Conservation (phyloP, 30 jellyfish, hydroid and myxozoan genomes). For the Hydra vulgaris region DNA sequence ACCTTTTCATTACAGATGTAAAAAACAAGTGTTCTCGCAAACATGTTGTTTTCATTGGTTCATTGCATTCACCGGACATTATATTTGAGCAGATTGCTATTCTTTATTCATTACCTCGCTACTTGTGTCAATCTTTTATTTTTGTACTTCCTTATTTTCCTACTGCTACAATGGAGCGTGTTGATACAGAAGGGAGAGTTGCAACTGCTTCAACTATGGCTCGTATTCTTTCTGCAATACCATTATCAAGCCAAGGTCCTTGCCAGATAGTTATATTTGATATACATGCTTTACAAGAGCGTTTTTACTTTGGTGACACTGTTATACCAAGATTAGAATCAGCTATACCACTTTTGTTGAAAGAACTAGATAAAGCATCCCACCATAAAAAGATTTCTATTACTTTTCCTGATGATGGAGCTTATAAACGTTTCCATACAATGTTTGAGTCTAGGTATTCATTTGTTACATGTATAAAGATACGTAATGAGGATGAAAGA, state of each 20-base stretch:
- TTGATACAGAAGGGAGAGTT: slow-evolving; percentile 74
- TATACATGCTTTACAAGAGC: slow-evolving; percentile 89
- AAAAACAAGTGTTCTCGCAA: slow-evolving; percentile 76
- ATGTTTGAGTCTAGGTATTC: slow-evolving; percentile 52
- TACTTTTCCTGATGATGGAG: slow-evolving; percentile 96
- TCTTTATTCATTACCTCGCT: slow-evolving; percentile 72
- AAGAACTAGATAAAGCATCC: slow-evolving; percentile 18
- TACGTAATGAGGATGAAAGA: slow-evolving; percentile 57
- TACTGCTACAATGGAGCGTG: slow-evolving; percentile 96
- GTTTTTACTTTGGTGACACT: slow-evolving; percentile 78
- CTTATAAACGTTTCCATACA: slow-evolving; percentile 60
- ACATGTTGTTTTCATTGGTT: slow-evolving; percentile 86
- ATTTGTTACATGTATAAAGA: slow-evolving; percentile 53
- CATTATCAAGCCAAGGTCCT: slow-evolving; percentile 80
- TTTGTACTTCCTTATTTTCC: slow-evolving; percentile 89
- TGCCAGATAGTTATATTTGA: slow-evolving; percentile 84
- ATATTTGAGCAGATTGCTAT: slow-evolving; percentile 74
- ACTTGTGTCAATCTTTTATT: slow-evolving; percentile 70
- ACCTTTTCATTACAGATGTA: slow-evolving; percentile 63
- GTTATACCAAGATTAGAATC: slow-evolving; percentile 89
- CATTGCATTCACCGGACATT: slow-evolving; percentile 69
- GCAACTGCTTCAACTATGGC: slow-evolving; percentile 92
- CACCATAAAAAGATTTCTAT: slow-evolving; percentile 32
- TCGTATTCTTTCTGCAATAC: slow-evolving; percentile 74
- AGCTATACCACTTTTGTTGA: slow-evolving; percentile 69